Percentiles rank a stretch among this genome's conserved stretches.
phyloP scores from a whole-genome alignment of 2,113 vertebrate genomes.

The Parus major region DNA sequence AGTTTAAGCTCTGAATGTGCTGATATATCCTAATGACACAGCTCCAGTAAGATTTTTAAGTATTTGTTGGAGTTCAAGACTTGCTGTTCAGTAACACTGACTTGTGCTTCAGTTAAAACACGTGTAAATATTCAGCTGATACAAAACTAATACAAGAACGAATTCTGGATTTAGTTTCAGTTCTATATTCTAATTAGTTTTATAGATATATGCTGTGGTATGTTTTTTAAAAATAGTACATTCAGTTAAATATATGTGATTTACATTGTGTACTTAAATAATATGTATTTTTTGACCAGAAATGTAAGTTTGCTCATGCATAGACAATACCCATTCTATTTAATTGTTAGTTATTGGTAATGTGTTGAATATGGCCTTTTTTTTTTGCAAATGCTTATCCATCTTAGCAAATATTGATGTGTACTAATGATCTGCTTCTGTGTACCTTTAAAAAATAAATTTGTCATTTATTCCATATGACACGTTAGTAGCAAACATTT shows the following conservation, averaged over 20 bases:
- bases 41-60: not conserved
- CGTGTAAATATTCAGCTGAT: not conserved
- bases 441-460: not conserved
- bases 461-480: not conserved
- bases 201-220: not conserved
- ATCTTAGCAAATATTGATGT: not conserved
- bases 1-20: not conserved
- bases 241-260: not conserved
- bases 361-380: not conserved
- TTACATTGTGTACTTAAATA: not conserved
- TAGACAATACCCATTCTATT: not conserved
- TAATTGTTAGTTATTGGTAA: not conserved
- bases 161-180: not conserved
- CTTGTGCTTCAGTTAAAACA: not conserved
- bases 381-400: not conserved
- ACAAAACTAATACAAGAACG: not conserved
- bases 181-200: not conserved
- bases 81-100: not conserved
- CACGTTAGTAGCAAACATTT: not conserved
- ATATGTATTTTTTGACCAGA: not conserved
- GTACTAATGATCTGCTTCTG: not conserved
- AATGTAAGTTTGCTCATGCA: not conserved
- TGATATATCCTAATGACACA: not conserved
- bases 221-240: not conserved
- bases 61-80: not conserved